Percentiles rank a stretch among this genome's conserved stretches.
These are phyloP conservation scores for Scomber colias DNA, from an alignment of 2,113 vertebrate species.

Conservation along the genomic window DNA sequence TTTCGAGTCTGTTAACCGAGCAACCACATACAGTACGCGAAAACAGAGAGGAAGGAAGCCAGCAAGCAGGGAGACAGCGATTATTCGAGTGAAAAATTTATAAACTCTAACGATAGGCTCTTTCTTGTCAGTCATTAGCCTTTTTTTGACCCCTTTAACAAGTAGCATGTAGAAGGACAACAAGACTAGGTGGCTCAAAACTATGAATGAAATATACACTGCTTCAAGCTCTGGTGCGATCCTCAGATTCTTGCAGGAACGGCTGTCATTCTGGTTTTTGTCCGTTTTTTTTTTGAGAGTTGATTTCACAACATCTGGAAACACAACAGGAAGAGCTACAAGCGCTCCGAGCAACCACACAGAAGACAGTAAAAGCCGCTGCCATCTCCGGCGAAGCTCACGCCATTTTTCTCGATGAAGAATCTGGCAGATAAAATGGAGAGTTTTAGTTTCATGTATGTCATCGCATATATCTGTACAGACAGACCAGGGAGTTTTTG, in stretches of 20 bases:
- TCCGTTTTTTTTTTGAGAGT: too few species aligned
- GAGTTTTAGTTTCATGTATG: background rate
- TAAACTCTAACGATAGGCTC: background rate
- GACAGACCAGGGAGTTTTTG: too few species aligned
- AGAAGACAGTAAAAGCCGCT: background rate
- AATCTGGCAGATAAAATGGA: constrained; percentile 31
- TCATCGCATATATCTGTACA: too few species aligned
- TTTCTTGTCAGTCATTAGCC: background rate
- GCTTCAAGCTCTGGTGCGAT: background rate
- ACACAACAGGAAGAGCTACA: constrained; percentile 20
- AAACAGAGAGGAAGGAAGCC: constrained; percentile 20
- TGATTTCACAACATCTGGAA: too few species aligned
- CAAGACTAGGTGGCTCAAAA: constrained; percentile 1
- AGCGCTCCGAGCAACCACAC: constrained; percentile 41
- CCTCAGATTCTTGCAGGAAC: background rate
- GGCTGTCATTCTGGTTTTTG: accelerated
- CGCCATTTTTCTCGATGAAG: constrained; percentile 9
- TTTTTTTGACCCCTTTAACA: background rate
- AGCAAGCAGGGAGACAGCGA: background rate
- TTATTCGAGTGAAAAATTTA: constrained; percentile 17
- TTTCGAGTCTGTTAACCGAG: background rate
- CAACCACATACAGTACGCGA: background rate
- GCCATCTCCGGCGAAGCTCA: background rate
- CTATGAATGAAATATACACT: constrained; percentile 3
- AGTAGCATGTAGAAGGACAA: constrained; percentile 26